Base-by-base conservation (phyloP, 1,140 invertebrate species). In the Trissolcus basalis region DNA sequence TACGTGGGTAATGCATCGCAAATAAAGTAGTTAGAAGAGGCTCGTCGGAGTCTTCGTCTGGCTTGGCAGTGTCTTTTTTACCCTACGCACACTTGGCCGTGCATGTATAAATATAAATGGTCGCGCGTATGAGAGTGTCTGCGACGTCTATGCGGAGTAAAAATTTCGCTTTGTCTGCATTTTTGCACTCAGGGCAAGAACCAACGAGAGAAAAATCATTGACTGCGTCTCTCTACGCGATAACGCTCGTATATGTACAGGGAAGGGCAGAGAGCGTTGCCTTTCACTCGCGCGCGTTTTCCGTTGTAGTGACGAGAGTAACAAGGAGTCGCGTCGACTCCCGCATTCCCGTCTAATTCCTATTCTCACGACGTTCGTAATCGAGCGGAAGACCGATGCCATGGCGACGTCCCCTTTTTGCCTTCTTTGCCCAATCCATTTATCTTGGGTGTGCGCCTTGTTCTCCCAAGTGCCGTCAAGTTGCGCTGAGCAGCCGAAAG, bases 361-460 rank as follows among this genome's bases (percentile, higher is more conserved):
- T 74, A 74, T 74, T 74, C 71, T 63, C 45, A 41, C 56, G 50
- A 55, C 63, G 71, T 68, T 43, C 58, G 71, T 74, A 74, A 74
- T 74, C 71, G 71, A 74, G 71, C 71, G 63, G 63, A 74, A 74
- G 70, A 74, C 61, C 63, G 63, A 74, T 74, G 63, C 71, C 58
- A 68, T 54, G 71, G 51, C 55, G 63, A 63, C 58, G 45, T 68
- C 56, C 58, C 64, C 71, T 74, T 74, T 68, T 74, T 58, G 55
- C 70, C 35, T 61, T 73, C 63, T 60, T 60, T 14, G 55, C 35
- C 63, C 60, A 67, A 67, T 67, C 61, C 61, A 73, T 73, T 73
- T 67, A 73, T 73, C 63, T 68, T 58, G 44, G 56, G 44, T 47
- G 61, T 58, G 56, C 61, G 56, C 45, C 50, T 56, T 61, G 27